Base-by-base conservation (phyloP, 2,888 invertebrate genomes). In the Ochropacha duplaris region DNA sequence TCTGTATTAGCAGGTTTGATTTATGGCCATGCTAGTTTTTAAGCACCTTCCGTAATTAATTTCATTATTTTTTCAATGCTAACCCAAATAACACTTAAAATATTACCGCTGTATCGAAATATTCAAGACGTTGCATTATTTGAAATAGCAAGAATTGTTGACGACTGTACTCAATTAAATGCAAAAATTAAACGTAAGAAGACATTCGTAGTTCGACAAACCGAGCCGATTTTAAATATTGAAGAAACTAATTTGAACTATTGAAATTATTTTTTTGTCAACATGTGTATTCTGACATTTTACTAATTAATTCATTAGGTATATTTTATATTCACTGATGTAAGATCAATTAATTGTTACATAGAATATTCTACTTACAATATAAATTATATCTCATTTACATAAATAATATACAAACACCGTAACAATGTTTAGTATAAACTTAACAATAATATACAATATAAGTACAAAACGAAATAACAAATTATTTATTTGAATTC, bases 351-450 rank as follows among this genome's bases (percentile, higher is more conserved):
- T 52, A 61, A 65, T 68, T 52, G 8, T 16, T 64, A 65, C 64
- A n/a, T 52, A 84, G 78, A 85, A 84, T 86, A 83, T 64, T 78
- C 81, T 87, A 90, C 83, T 84, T 87, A 86, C 50, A 78, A 57
- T 72, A 72, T 75, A 74, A 73, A 68, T 62, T 19, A 16, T 50
- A 5, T 68, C 72, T 92, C n/a, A 91, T 92, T 82, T 91, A 92
- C 91, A 92, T 81, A 86, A 88, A 90, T 90, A 90, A 88, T 91
- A 88, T 91, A 91, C 88, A 90, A 88, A 91, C 85, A 86, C 87
- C 76, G 74, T 72, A 92, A 92, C 90, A 87, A 90, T 87, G 84
- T 85, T 79, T 67, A 78, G 73, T 80, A 68, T 82, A 91, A 91
- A 91, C 91, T 90, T 91, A 92, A 92, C 92, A 91, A 76, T 71